Conservation (phyloP, 2,113 vertebrate genomes). For the Phalacrocorax aristotelis region DNA sequence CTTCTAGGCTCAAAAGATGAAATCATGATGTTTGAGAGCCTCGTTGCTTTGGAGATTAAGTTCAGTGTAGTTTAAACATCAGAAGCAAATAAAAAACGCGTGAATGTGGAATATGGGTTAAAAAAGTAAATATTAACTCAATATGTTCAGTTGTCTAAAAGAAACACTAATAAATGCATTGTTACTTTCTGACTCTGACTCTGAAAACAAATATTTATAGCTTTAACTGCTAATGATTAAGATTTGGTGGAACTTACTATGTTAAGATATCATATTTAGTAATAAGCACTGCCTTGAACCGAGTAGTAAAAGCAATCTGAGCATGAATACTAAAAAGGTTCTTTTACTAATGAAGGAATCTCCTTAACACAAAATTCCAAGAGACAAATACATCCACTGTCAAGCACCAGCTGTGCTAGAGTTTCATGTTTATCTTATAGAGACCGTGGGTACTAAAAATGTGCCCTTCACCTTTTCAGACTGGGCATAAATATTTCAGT, state of each 20-base stretch:
- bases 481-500: conserved; percentile 62
- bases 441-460: conserved; percentile 56
- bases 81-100: background rate
- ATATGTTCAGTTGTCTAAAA: background rate
- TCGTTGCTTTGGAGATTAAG: background rate
- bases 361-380: conserved; percentile 62
- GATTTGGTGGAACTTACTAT: background rate
- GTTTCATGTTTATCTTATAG: conserved; percentile 63
- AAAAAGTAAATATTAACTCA: background rate
- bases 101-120: background rate
- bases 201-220: background rate
- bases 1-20: background rate
- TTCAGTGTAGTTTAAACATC: background rate
- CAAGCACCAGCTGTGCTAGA: conserved; percentile 68
- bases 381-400: conserved; percentile 69
- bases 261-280: conserved; percentile 20
- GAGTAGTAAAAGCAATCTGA: conserved; percentile 58
- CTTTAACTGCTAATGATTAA: background rate
- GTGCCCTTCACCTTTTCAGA: conserved; percentile 38
- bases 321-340: conserved; percentile 63
- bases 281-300: conserved; percentile 34
- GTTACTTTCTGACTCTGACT: background rate
- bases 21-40: background rate
- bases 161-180: background rate
- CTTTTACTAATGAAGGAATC: conserved; percentile 65